Percentiles rank a stretch among this genome's conserved stretches.
Evolutionary conservation across 1,140 invertebrate species (phyloP).

Genomic region (Eubasilissa regina): DNA sequence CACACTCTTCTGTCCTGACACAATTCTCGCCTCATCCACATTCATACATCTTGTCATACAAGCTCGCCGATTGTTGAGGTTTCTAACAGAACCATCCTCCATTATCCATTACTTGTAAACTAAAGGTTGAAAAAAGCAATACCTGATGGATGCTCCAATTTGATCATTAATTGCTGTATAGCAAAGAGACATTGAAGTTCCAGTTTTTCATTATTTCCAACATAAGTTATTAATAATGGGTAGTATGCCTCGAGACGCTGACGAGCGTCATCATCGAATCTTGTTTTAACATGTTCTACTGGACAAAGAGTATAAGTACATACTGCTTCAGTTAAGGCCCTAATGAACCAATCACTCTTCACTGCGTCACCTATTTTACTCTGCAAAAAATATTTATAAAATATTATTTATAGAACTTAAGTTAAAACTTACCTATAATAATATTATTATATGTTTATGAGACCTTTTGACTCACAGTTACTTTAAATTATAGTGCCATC

Average conservation of each 20-base stretch:
- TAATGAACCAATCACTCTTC: constrained; percentile 79
- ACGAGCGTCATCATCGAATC: constrained; percentile 67
- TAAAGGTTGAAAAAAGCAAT: too few species aligned
- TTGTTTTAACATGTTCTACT: constrained; percentile 62
- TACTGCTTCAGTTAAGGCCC: constrained; percentile 83
- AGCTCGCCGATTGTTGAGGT: too few species aligned
- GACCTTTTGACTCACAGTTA: too few species aligned
- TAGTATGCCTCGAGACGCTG: constrained; percentile 72
- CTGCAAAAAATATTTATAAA: constrained; percentile 16
- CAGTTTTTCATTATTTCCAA: constrained; percentile 76
- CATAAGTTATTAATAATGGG: constrained; percentile 81
- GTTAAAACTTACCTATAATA: too few species aligned
- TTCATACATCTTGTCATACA: too few species aligned
- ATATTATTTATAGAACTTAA: background rate
- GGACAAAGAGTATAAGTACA: constrained; percentile 76
- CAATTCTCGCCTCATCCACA: too few species aligned
- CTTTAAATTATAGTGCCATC: too few species aligned
- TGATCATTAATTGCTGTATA: constrained; percentile 82
- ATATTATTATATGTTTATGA: too few species aligned
- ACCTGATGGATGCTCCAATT: constrained; percentile 84
- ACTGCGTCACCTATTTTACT: constrained; percentile 75
- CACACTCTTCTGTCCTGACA: too few species aligned
- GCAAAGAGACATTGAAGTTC: constrained; percentile 89
- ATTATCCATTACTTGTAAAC: too few species aligned
- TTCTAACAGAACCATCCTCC: too few species aligned